Percentiles rank a stretch among this genome's conserved stretches.
Conservation (phyloP, 2,888 invertebrate species). For the Dendrolimus pini region DNA sequence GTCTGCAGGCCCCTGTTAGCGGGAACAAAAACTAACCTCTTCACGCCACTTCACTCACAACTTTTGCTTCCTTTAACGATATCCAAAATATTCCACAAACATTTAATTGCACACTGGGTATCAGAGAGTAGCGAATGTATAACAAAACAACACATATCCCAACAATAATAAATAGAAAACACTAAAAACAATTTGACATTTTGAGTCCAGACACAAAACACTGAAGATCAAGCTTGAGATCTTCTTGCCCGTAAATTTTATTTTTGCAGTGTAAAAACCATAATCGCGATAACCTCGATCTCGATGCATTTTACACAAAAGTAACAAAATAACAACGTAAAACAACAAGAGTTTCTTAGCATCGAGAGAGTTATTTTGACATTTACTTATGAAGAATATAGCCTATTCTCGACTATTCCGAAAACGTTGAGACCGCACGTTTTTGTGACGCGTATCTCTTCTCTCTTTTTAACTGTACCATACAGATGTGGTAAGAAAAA, state of each 20-base stretch:
- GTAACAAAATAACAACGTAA: conserved; percentile 34
- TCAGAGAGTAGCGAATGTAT: conserved; percentile 7
- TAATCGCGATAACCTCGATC: conserved; percentile 49
- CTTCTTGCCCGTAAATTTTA: neutral
- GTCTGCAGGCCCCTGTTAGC: conserved; percentile 47
- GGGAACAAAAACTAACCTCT: conserved; percentile 71
- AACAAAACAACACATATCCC: conserved; percentile 12
- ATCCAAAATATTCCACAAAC: conserved; percentile 8
- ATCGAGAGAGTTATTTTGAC: conserved; percentile 68
- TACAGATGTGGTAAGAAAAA: neutral
- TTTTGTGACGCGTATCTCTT: neutral
- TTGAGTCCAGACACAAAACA: conserved; percentile 23
- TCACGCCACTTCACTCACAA: conserved; percentile 4
- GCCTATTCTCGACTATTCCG: conserved; percentile 7
- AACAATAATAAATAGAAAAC: conserved; percentile 42
- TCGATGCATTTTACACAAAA: conserved; percentile 36
- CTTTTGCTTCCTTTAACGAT: neutral
- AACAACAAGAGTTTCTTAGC: conserved; percentile 62
- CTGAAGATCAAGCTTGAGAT: neutral
- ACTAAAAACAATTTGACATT: conserved; percentile 60
- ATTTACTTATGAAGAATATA: conserved; percentile 25
- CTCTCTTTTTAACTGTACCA: neutral
- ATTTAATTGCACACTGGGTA: conserved; percentile 10
- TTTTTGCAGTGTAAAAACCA: conserved; percentile 3
- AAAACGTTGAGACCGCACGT: neutral